A percentile compares a stretch with the other conserved stretches of the same genome.
Evolutionary conservation across 2,797 vertebrate genomes (phyloP).

Genomic region (Chrysocyon brachyurus): DNA sequence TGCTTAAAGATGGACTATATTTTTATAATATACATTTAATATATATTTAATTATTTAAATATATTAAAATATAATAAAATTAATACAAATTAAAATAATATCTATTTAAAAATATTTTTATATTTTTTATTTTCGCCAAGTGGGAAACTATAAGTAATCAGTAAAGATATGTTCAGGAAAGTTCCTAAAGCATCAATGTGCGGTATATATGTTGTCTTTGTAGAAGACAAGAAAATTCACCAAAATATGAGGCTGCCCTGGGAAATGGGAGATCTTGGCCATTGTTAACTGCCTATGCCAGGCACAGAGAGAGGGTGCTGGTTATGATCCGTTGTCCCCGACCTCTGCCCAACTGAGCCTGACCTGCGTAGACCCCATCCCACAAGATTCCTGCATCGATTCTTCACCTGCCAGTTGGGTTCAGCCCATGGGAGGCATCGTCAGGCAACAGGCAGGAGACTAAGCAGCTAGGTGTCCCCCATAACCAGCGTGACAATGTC

Average conservation of each 20-base stretch:
- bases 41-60: no score
- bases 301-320: rapidly evolving
- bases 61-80: no score
- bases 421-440: background rate
- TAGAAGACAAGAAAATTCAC: background rate
- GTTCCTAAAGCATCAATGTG: background rate
- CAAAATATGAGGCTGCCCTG: background rate
- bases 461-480: background rate
- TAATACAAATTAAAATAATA: no score
- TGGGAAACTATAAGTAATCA: background rate
- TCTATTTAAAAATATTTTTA: background rate
- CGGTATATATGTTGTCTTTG: background rate
- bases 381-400: no score
- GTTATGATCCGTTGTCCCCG: rapidly evolving
- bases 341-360: background rate
- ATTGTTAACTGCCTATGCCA: rapidly evolving
- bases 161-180: background rate
- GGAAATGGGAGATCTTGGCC: background rate
- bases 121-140: background rate
- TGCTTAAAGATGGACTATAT: no score
- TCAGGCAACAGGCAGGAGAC: background rate
- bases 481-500: no score
- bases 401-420: background rate
- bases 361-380: rapidly evolving
- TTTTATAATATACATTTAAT: no score